Evolutionary conservation across 37 sponge, comb jelly and placozoan genomes (phyloP).

Genomic region (Beroe ovata): DNA sequence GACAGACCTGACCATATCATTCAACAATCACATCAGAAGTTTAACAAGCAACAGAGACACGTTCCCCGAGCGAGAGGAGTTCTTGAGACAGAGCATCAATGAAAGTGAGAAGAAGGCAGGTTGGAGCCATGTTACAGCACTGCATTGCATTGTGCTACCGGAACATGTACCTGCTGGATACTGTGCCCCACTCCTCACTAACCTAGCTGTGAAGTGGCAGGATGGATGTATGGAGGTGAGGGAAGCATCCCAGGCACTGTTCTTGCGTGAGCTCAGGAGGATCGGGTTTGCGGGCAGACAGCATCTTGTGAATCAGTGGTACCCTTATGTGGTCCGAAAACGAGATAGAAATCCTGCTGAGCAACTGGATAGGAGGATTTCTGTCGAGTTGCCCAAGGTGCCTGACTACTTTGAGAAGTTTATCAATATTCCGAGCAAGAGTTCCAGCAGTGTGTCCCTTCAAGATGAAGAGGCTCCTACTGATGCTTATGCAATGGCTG

Average conservation of each 20-base stretch:
- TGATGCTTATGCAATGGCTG: slow-evolving; percentile 6
- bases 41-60: background rate
- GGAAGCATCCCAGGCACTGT: slow-evolving; percentile 60
- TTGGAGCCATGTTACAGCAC: slow-evolving; percentile 61
- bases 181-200: slow-evolving; percentile 44
- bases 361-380: background rate
- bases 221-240: slow-evolving; percentile 63
- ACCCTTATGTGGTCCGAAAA: slow-evolving; percentile 48
- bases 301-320: slow-evolving; percentile 40
- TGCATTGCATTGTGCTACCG: slow-evolving; percentile 48
- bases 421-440: slow-evolving; percentile 8
- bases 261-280: slow-evolving; percentile 19
- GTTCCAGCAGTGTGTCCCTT: slow-evolving; percentile 28
- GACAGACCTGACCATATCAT: slow-evolving; percentile 43
- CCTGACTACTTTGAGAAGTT: slow-evolving; percentile 37
- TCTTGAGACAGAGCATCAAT: slow-evolving; percentile 42
- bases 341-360: background rate
- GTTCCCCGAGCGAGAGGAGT: slow-evolving; percentile 11
- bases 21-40: slow-evolving; percentile 8
- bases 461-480: slow-evolving; percentile 31
- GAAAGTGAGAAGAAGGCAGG: slow-evolving; percentile 67
- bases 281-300: slow-evolving; percentile 51
- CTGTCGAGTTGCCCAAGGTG: slow-evolving; percentile 8
- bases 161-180: slow-evolving; percentile 50
- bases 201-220: slow-evolving; percentile 64